Conservation (phyloP, 2,888 invertebrate genomes). For the Atrina japonica region DNA sequence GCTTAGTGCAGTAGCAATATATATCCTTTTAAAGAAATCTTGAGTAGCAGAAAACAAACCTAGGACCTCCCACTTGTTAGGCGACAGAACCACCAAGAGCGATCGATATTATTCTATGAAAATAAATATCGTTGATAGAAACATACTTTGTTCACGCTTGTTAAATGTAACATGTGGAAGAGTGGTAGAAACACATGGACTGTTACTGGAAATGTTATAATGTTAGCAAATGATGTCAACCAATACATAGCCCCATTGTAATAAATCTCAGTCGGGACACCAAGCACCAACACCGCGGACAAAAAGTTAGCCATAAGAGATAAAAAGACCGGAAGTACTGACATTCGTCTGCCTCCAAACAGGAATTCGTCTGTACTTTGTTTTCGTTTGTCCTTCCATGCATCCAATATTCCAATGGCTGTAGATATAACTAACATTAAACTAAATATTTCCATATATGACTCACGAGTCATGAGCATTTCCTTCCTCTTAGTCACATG, state of each 20-base stretch:
- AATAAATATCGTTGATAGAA: too few species aligned
- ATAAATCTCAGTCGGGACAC: slow-evolving; percentile 69
- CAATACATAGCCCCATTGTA: slow-evolving; percentile 85
- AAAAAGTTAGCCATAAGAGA: slow-evolving; percentile 70
- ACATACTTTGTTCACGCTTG: slow-evolving; percentile 73
- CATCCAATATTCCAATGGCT: slow-evolving; percentile 64
- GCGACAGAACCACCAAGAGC: background rate
- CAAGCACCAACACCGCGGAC: slow-evolving; percentile 71
- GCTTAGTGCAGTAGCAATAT: too few species aligned
- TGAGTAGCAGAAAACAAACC: too few species aligned
- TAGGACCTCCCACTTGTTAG: too few species aligned
- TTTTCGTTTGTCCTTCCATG: slow-evolving; percentile 55
- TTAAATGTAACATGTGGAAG: slow-evolving; percentile 68
- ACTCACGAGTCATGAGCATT: too few species aligned
- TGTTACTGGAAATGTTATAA: slow-evolving; percentile 86
- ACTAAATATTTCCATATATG: slow-evolving; percentile 64
- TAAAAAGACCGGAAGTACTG: slow-evolving; percentile 63
- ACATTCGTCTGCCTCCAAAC: slow-evolving; percentile 67
- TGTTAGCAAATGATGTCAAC: slow-evolving; percentile 84
- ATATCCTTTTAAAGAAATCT: too few species aligned
- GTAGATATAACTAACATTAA: slow-evolving; percentile 62
- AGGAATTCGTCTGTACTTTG: slow-evolving; percentile 66
- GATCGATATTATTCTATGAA: too few species aligned
- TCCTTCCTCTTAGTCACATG: too few species aligned
- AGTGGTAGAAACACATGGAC: slow-evolving; percentile 72